phyloP scores from a whole-genome alignment of 2,113 vertebrate genomes.

The Cardinalis cardinalis region DNA sequence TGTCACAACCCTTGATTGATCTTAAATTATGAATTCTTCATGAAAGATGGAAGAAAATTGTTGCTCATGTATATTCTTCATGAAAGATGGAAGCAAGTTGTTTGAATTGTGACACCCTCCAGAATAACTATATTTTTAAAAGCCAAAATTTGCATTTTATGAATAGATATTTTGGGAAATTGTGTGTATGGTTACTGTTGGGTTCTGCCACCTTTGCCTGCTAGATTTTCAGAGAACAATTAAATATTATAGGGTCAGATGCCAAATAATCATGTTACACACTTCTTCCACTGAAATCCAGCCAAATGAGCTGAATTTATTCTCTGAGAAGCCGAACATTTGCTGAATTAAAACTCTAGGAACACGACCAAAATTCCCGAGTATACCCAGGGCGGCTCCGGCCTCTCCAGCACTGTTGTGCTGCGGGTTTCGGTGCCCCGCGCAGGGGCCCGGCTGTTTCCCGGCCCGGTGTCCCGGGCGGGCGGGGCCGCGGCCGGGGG shows the following conservation, averaged over 20 bases:
- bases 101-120: neutral
- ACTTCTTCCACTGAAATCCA: neutral
- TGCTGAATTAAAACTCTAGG: neutral
- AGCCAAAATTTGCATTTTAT: neutral
- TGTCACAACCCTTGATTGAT: neutral
- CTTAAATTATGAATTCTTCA: neutral
- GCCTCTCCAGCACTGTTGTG: accelerated
- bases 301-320: neutral
- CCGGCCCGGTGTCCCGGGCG: no score
- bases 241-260: neutral
- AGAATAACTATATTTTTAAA: neutral
- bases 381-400: accelerated
- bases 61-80: neutral
- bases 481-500: no score
- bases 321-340: neutral
- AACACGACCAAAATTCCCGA: accelerated
- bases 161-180: neutral
- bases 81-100: neutral
- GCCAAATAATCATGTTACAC: neutral
- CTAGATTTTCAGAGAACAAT: neutral
- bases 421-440: no score
- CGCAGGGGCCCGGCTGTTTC: no score
- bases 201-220: neutral
- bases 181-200: accelerated
- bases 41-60: neutral